Base-by-base conservation (phyloP, 2,797 vertebrate genomes). In the Dicrostonyx torquatus region DNA sequence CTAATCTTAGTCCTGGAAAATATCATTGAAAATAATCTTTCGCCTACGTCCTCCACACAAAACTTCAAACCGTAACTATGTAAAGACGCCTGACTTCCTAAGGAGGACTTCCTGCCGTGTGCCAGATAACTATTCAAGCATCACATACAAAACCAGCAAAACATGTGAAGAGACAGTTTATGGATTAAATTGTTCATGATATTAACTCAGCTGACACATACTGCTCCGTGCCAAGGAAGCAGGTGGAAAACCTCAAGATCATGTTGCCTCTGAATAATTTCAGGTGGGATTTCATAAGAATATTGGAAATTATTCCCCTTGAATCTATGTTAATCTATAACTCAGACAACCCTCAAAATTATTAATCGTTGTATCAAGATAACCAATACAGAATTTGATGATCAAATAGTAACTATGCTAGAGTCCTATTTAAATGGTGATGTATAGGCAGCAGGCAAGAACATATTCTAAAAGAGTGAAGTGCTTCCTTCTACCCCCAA, bases 201-300 rank as follows among this genome's bases (percentile, higher is more conserved):
- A 62, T 64, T 78, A 92, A 72, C 73, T 87, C 14, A 84, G 20
- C 18, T 89, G 55, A 80, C 26, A 58, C 31, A 92, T 84, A 43
- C 58, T 92, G 94, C 93, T 83, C 37, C 75, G 76, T 73, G 64
- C 11, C 83, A 92, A 96, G 48, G 73, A 90, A 95, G 68, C 31
- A 76, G 58, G 58, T 77, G n/a, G 62, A 75, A 88, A 87, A 92
- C 29, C 77, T 77, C 79, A 87, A 90, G 88, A 92, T 89, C 43
- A 68, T 70, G 86, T 89, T 83, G 82, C 53, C 73, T 76, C 70
- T 76, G 58, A 94, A 79, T 78, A 75, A 93, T 88, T 85, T 88
- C 34, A 64, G 62, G 50, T 76, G 60, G 55, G 37, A 22, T 89
- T 93, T 95, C 93, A 58, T 20, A 95, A 87, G 37, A 50, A n/a